Evolutionary conservation across 2,888 invertebrate genomes (phyloP).

Genomic region (Cephalotes varians): DNA sequence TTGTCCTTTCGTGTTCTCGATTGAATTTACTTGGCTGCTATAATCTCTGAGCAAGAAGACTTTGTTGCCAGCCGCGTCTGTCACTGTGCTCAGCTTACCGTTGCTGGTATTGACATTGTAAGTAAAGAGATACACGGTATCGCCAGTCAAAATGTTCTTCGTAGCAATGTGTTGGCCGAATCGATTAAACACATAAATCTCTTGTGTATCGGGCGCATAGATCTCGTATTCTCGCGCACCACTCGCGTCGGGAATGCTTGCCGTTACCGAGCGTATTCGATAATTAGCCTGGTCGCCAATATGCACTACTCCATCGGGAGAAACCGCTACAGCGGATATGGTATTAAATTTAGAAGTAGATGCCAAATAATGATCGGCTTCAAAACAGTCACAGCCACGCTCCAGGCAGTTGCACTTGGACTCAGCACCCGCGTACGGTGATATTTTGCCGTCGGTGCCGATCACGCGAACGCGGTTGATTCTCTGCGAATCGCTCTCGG

Average conservation of each 20-base stretch:
- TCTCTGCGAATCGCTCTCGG: constrained; percentile 98
- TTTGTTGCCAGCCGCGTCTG: constrained; percentile 96
- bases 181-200: constrained; percentile 96
- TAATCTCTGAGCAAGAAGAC: constrained; percentile 94
- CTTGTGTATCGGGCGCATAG: constrained; percentile 97
- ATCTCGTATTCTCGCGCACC: constrained; percentile 96
- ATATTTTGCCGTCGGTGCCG: constrained; percentile 96
- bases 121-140: constrained; percentile 96
- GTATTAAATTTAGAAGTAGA: constrained; percentile 98
- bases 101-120: constrained; percentile 99
- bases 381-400: constrained; percentile 96
- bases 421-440: constrained; percentile 97
- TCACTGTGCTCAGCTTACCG: constrained; percentile 97
- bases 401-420: constrained; percentile 97
- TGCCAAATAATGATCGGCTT: constrained; percentile 96
- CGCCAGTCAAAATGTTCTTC: constrained; percentile 97
- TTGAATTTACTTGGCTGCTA: constrained; percentile 96
- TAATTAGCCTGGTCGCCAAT: constrained; percentile 98
- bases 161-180: constrained; percentile 98
- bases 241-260: constrained; percentile 95
- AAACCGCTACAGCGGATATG: constrained; percentile 96
- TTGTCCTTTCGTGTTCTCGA: constrained; percentile 97
- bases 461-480: constrained; percentile 96
- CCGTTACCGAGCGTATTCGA: constrained; percentile 94
- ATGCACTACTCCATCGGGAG: constrained; percentile 97